phyloP scores from a whole-genome alignment of 2,888 invertebrate genomes.

The Tenthredo livida region DNA sequence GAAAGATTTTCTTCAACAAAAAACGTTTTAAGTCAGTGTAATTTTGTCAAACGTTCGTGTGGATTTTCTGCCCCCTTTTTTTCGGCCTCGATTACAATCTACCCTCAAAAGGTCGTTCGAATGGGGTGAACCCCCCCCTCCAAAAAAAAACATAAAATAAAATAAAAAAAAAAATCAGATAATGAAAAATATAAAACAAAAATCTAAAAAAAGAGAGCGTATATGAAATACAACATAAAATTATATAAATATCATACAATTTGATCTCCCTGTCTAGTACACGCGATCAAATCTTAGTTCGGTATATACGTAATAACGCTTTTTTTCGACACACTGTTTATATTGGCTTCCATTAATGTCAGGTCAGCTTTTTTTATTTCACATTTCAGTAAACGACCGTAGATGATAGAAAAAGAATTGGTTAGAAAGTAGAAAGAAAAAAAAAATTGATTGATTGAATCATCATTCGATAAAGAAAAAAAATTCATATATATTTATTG shows the following conservation, averaged over 20 bases:
- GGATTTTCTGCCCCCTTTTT: not conserved
- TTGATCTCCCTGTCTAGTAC: not conserved
- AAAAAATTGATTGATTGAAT: not conserved
- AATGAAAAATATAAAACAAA: not conserved
- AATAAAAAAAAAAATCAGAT: not conserved
- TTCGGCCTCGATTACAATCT: not conserved
- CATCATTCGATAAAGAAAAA: not conserved
- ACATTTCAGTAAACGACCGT: not conserved
- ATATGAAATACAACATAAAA: not conserved
- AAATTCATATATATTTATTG: too few relatives aligned
- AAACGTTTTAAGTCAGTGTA: not conserved
- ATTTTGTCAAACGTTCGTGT: not conserved
- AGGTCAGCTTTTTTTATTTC: not conserved
- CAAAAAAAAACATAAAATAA: too few relatives aligned
- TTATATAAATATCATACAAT: not conserved
- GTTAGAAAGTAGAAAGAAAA: not conserved
- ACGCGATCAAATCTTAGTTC: not conserved
- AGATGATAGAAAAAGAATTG: not conserved
- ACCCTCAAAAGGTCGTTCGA: not conserved
- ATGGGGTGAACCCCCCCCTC: not conserved
- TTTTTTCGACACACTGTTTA: not conserved
- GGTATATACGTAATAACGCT: not conserved
- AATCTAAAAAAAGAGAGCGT: not conserved
- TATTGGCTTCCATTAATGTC: not conserved
- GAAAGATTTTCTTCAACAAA: not conserved